phyloP scores from a whole-genome alignment of 2,797 vertebrate species.

The Enteromius viviparus region DNA sequence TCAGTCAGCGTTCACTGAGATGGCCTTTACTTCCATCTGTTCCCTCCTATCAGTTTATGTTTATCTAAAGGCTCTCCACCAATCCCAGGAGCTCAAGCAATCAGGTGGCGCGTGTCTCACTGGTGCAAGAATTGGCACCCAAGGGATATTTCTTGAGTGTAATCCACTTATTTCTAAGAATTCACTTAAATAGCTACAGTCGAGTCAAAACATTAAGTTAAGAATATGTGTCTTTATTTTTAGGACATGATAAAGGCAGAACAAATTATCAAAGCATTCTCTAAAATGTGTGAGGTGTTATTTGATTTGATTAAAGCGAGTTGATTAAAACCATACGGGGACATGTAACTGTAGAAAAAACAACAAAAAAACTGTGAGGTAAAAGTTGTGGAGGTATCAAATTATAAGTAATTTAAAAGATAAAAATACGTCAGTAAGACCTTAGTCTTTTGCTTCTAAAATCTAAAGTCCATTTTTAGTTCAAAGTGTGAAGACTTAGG shows the following conservation, averaged over 20 bases:
- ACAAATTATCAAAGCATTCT: not conserved
- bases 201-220: constrained; percentile 48
- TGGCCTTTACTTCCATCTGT: constrained; percentile 27
- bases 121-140: constrained; percentile 35
- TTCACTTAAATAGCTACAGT: constrained; percentile 55
- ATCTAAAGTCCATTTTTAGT: constrained; percentile 16
- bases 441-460: not conserved
- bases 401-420: not conserved
- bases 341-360: not conserved
- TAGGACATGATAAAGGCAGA: not conserved
- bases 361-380: too few species aligned
- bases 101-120: constrained; percentile 17
- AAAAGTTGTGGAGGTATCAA: not conserved
- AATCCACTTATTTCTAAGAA: constrained; percentile 60
- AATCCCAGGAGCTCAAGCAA: constrained; percentile 26
- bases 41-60: constrained; percentile 22
- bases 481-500: constrained; percentile 32
- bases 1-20: constrained; percentile 14
- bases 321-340: too few species aligned
- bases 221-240: constrained; percentile 24
- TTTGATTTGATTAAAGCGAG: constrained; percentile 13
- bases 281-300: not conserved
- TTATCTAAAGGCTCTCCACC: constrained; percentile 23
- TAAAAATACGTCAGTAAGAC: not conserved
- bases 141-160: constrained; percentile 51